phyloP scores from a whole-genome alignment of 1,140 invertebrate species.

The Bombus pyrosoma region DNA sequence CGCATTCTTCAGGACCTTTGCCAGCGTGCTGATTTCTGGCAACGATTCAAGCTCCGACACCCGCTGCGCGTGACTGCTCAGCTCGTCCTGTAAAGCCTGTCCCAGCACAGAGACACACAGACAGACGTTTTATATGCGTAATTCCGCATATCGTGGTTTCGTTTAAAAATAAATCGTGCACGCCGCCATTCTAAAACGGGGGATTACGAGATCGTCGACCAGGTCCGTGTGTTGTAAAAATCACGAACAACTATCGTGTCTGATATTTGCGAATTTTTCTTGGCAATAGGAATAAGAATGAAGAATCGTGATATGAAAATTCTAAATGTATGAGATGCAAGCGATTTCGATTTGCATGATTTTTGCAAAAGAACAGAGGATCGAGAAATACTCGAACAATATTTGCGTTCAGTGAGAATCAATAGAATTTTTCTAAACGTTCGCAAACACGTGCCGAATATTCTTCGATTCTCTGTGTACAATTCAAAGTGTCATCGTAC shows the following conservation, averaged over 20 bases:
- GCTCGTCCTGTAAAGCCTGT: constrained; percentile 78
- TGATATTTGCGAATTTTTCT: not conserved
- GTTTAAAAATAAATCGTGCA: constrained; percentile 22
- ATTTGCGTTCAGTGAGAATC: not conserved
- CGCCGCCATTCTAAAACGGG: constrained; percentile 14
- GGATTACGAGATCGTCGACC: not conserved
- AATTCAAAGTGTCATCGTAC: not conserved
- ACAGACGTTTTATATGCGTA: constrained; percentile 12
- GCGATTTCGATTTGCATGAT: not conserved
- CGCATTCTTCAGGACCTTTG: constrained; percentile 74
- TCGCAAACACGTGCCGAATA: not conserved
- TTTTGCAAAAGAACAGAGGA: not conserved
- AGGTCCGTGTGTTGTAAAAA: not conserved
- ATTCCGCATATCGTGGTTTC: not conserved
- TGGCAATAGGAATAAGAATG: too few relatives aligned
- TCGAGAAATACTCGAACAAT: not conserved
- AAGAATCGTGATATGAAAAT: not conserved
- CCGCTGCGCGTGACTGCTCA: constrained; percentile 70
- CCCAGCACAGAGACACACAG: constrained; percentile 23
- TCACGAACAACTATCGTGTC: not conserved
- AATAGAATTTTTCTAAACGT: not conserved
- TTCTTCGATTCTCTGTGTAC: not conserved
- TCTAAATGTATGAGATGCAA: not conserved
- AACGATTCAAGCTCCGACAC: constrained; percentile 75
- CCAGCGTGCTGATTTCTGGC: constrained; percentile 76